Base-by-base conservation (phyloP, 2,888 invertebrate species). In the Augochlorella aurata region DNA sequence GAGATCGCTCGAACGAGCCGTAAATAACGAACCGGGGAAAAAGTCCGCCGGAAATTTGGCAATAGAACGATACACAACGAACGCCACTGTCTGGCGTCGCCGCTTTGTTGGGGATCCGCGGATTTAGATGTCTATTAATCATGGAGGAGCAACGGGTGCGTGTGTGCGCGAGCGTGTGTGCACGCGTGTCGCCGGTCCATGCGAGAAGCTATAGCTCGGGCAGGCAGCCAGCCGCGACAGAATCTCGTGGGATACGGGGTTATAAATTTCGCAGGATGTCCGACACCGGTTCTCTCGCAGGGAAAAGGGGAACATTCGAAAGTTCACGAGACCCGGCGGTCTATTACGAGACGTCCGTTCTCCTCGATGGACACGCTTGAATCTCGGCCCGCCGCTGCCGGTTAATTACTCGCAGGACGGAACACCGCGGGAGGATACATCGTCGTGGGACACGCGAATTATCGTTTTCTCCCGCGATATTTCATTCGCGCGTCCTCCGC, bases 201-300 rank as follows among this genome's bases (percentile, higher is more conserved):
- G 54, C 49, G 52, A 68, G 5, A 21, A 54, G 54, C 54, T 10
- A 1, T 7, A 24, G 66, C 9, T 70, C 85, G 90, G 90, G 91
- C 90, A 88, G 81, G 66, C 69, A 73, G 90, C 91, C 90, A 91
- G 87, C 87, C 81, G 77, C 79, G 84, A 79, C 79, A 75, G 77
- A 80, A 79, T 82, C 52, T 80, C 70, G 71, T 79, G 83, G 87
- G 86, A 87, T 79, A 85, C 81, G 83, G 79, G 85, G 86, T 89
- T 87, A 90, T 89, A 90, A 91, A 90, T 90, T 88, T 87, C 77
- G 38, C 84, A 47, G 67, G 79, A 77, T 77, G 79, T 72, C 73
- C 74, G 74, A 65, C 49, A 10, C 9, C 63, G 69, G n/a, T 24
- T 58, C 65, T 68, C 54, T 65, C n/a, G n/a, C 66, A 47, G 71